Evolutionary conservation across 2,888 invertebrate species (phyloP).

Genomic region (Andrena bicolor): DNA sequence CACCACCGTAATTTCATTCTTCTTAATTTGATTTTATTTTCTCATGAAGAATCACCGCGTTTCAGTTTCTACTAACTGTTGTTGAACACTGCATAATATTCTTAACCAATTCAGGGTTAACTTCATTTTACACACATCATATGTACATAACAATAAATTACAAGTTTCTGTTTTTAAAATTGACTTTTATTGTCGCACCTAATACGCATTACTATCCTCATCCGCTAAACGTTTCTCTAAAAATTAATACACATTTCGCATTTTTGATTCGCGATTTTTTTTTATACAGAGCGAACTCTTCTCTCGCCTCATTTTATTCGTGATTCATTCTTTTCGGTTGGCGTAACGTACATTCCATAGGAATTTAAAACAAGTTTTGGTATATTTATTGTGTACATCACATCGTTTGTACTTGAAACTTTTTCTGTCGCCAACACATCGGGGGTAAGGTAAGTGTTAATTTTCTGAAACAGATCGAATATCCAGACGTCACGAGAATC

Average conservation of each 20-base stretch:
- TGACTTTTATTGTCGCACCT: conserved; percentile 58
- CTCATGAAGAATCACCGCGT: too few species aligned
- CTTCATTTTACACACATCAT: neutral
- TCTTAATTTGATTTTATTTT: too few species aligned
- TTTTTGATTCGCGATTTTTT: neutral
- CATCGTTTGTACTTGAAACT: conserved; percentile 25
- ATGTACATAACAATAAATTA: conserved; percentile 32
- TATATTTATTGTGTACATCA: conserved; percentile 13
- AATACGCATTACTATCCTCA: conserved; percentile 43
- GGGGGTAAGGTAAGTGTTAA: neutral
- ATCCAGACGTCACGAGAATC: neutral
- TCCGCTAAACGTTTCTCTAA: conserved; percentile 34
- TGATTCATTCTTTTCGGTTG: neutral
- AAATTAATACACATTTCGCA: conserved; percentile 32
- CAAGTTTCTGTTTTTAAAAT: conserved; percentile 35
- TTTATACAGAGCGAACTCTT: conserved; percentile 10
- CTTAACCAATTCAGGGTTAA: neutral
- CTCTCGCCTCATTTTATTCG: neutral
- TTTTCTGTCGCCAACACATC: conserved; percentile 6
- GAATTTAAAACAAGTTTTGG: conserved; percentile 18
- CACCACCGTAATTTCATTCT: too few species aligned
- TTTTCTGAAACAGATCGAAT: conserved; percentile 11
- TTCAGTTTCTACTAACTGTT: too few species aligned
- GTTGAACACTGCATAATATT: too few species aligned
- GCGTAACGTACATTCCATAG: neutral